These are phyloP conservation scores for Melanotus villosus DNA, from an alignment of 2,888 invertebrate species.

Conservation along the genomic window DNA sequence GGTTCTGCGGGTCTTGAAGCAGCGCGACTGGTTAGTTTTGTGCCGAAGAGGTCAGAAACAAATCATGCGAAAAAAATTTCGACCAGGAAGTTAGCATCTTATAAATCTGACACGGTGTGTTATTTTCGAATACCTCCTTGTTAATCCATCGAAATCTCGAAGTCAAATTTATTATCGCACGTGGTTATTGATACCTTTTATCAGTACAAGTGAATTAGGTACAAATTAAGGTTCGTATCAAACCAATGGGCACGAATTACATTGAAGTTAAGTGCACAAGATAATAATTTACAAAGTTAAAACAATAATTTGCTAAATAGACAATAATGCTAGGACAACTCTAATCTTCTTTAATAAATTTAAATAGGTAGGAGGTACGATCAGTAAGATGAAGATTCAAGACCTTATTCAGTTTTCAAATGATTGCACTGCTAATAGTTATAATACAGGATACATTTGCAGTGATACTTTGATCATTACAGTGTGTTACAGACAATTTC, in stretches of 20 bases:
- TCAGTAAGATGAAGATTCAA: conserved; percentile 13
- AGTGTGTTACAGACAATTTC: not conserved
- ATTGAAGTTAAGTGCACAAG: conserved; percentile 13
- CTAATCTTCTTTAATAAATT: conserved; percentile 32
- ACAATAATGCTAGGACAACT: conserved; percentile 27
- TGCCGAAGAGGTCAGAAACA: conserved; percentile 17
- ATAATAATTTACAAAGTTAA: conserved; percentile 18
- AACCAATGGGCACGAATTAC: not conserved
- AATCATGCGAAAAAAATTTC: not conserved
- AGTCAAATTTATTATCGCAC: not conserved
- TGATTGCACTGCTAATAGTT: not conserved
- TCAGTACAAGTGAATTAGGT: no score
- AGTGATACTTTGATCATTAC: not conserved
- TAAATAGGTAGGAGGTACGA: conserved; percentile 22
- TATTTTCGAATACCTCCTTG: not conserved
- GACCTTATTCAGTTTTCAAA: not conserved
- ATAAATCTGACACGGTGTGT: not conserved
- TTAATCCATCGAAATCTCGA: not conserved
- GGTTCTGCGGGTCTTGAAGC: conserved; percentile 26
- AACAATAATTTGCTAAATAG: conserved; percentile 32
- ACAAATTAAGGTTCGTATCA: not conserved
- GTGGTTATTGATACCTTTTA: conserved; percentile 1
- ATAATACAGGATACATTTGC: not conserved
- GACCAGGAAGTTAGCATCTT: not conserved
- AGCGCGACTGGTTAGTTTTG: not conserved